phyloP scores from a whole-genome alignment of 2,113 vertebrate genomes.

The Corythaeola cristata region DNA sequence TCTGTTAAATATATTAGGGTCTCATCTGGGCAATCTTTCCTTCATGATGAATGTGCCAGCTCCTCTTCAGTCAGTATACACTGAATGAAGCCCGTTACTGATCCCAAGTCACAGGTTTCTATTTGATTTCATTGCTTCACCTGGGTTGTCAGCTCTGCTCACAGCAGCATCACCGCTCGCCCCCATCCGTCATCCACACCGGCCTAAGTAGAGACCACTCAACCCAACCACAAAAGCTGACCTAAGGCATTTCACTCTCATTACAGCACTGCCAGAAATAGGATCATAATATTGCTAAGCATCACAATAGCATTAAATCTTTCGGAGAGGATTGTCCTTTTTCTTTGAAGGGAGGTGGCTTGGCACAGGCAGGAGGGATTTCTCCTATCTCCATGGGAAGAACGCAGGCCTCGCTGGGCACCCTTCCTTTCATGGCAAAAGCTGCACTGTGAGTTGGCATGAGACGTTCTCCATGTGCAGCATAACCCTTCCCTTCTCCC shows the following conservation, averaged over 20 bases:
- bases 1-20: background rate
- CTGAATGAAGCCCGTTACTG: fast-evolving
- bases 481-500: background rate
- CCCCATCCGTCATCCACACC: fast-evolving
- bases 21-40: background rate
- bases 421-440: background rate
- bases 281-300: background rate
- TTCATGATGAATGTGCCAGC: background rate
- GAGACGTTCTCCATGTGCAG: background rate
- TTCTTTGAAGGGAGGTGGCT: background rate
- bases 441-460: background rate
- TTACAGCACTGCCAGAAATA: background rate
- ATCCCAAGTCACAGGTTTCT: background rate
- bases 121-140: background rate
- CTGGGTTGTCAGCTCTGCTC: background rate
- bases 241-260: background rate
- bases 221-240: background rate
- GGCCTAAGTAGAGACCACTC: fast-evolving
- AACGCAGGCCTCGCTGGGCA: background rate
- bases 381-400: background rate
- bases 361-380: background rate
- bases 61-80: background rate
- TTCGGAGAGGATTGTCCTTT: background rate
- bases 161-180: background rate
- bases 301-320: background rate